A percentile compares a stretch with the other conserved stretches of the same genome.
Evolutionary conservation across 2,113 vertebrate species (phyloP).

Genomic region (Macrotis lagotis): DNA sequence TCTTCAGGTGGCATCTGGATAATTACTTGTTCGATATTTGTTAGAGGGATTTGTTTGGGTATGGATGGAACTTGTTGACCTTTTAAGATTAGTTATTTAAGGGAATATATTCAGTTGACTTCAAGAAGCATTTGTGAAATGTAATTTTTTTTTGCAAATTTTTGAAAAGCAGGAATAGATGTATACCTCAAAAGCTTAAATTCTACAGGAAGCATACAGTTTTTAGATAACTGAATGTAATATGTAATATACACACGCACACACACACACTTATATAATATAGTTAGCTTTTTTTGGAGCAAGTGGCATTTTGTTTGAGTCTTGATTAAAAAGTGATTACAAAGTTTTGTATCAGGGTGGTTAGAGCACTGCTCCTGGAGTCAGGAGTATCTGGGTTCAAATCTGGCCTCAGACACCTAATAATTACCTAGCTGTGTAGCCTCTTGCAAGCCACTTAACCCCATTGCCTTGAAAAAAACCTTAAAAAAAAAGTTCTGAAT

Average conservation of each 20-base stretch:
- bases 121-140: not conserved
- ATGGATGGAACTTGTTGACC: not conserved
- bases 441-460: no score
- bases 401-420: no score
- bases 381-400: no score
- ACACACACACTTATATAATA: no score
- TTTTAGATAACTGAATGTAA: not conserved
- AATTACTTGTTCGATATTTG: not conserved
- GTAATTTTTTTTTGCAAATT: not conserved
- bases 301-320: not conserved
- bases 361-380: no score
- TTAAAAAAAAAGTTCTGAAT: not conserved
- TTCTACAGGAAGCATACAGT: not conserved
- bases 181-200: not conserved
- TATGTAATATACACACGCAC: no score
- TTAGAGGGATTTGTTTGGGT: not conserved
- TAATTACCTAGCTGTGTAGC: no score
- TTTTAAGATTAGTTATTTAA: not conserved
- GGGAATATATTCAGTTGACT: not conserved
- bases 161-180: not conserved
- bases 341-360: no score
- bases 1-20: no score
- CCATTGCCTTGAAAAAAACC: no score
- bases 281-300: no score
- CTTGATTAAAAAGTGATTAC: no score